Percentiles rank a stretch among this genome's conserved stretches.
Evolutionary conservation across 2,888 invertebrate species (phyloP).

Genomic region (Tortricodes alternella): DNA sequence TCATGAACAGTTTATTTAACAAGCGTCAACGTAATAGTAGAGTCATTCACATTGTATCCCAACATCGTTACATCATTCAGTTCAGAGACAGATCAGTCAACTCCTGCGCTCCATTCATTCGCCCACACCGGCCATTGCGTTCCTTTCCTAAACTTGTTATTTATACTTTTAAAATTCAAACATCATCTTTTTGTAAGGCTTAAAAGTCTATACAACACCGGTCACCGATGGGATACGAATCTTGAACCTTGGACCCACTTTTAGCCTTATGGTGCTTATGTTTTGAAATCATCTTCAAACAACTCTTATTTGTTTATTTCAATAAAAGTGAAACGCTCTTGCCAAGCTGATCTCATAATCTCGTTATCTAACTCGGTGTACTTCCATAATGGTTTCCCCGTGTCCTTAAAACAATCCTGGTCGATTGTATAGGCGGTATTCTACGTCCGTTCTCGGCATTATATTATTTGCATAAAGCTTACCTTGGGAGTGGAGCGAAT

Average conservation of each 20-base stretch:
- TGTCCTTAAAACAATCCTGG: conserved; percentile 17
- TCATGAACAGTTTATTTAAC: conserved; percentile 32
- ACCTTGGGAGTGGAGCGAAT: conserved; percentile 47
- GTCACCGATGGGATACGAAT: not conserved
- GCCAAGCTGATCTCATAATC: not conserved
- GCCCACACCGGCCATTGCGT: conserved; percentile 57
- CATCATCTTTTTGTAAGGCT: not conserved
- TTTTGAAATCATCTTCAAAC: too few relatives aligned
- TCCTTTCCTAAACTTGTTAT: conserved; percentile 38
- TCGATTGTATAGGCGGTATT: conserved; percentile 34
- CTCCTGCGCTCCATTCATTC: conserved; percentile 64
- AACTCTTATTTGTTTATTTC: too few relatives aligned
- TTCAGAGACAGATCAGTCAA: conserved; percentile 69
- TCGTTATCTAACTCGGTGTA: not conserved
- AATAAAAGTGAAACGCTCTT: too few relatives aligned
- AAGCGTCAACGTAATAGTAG: conserved; percentile 39
- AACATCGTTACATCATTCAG: conserved; percentile 73
- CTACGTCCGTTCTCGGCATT: conserved; percentile 38
- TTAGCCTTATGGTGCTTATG: too few relatives aligned
- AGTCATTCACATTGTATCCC: conserved; percentile 53
- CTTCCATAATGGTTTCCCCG: conserved; percentile 1
- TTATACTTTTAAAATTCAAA: conserved; percentile 17
- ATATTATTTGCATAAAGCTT: conserved; percentile 53
- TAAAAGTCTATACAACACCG: not conserved
- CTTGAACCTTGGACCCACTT: too few relatives aligned